Evolutionary conservation across 1,140 invertebrate species (phyloP), one percentile per base, ranked within the genome.

Genomic region (Tribolium castaneum): DNA sequence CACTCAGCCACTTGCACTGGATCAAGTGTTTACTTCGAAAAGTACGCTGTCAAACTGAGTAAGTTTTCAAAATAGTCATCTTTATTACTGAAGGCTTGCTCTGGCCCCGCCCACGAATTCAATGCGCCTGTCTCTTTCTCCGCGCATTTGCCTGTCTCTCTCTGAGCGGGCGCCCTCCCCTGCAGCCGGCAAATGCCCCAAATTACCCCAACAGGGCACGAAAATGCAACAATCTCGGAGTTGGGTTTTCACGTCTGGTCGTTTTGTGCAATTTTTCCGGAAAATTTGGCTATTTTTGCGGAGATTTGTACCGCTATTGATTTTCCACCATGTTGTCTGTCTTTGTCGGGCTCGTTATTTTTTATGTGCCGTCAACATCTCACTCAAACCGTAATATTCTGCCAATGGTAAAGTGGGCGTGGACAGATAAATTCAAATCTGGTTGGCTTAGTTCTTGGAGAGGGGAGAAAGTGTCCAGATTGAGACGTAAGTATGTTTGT

Each of bases 41-140:
- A 85, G 84, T 85, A 82, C 83, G 82, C 85, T 87, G 86, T 87
- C 86, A 87, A 84, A 87, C 85, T 87, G 86, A 87, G 86, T 87
- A 83, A 87, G 86, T 84, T 86, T 87, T 87, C 86, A 87, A 86
- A 87, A 87, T 87, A 87, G 85, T 87, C 85, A 87, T 87, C 86
- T 87, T 87, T 87, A 87, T 87, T 86, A 87, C 85, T 76, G 76
- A 79, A 79, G 82, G 79, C 81, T 79, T 70, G 52, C 14, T 52
- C 56, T 72, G 56, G 79, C 83, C 76, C 78, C 84, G 85, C 84
- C 84, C 76, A 75, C 82, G 66, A 78, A 34, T 73, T 72, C 71
- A 73, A 52, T 54, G 71, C 75, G 78, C 51, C 59, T 59, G 54
- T 78, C 78, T 78, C 72, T 79, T 30, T 79, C 74, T 59, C 34